Evolutionary conservation across 2,113 vertebrate genomes (phyloP), one percentile per base, ranked within the genome.

Genomic region (Galeopterus variegatus): DNA sequence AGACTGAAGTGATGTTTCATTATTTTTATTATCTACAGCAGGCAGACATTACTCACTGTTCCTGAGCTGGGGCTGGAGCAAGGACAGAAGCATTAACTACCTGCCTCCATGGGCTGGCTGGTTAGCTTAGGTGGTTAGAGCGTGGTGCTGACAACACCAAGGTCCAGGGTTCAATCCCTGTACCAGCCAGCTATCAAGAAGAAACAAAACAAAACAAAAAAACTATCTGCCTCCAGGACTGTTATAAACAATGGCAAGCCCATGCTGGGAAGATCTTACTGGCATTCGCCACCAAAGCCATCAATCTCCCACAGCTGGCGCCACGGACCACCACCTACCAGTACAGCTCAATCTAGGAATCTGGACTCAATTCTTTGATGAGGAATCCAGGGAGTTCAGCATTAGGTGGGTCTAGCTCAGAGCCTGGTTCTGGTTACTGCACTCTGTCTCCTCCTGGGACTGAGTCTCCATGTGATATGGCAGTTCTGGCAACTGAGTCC

Each of bases 1-100:
- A 84, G 54, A 52, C 54, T 72, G 48, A 86, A 52, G 88, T 41
- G 60, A 76, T 23, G 17, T 33, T 81, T 76, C 36, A 56, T 54
- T 52, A 64, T 69, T 58, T 92, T 76, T 80, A 83, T 82, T 70
- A 91, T 60, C 79, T 52, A 69, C 52, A 50, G 70, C 58, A 90
- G 24, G 58, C 56, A 69, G 58, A 95, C 14, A 7, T 83, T 79
- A 96, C n/a, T 95, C 50, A 73, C 28, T 65, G 18, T 80, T 92
- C 14, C 88, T 80, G 64, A 90, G 56, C 54, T 89, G 65, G 56
- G 54, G 81, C n/a, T 88, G 82, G 26, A 65, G n/a, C 81, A 77
- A 60, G 52, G 24, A 84, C 52, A 86, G 15, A 15, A 84, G 72
- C n/a, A 52, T 69, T 76, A 93, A 70, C 33, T 72, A 3, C 56